Percentiles rank a stretch among this genome's conserved stretches.
Evolutionary conservation across 2,113 vertebrate genomes (phyloP).

Genomic region (Rhinolophus sinicus): DNA sequence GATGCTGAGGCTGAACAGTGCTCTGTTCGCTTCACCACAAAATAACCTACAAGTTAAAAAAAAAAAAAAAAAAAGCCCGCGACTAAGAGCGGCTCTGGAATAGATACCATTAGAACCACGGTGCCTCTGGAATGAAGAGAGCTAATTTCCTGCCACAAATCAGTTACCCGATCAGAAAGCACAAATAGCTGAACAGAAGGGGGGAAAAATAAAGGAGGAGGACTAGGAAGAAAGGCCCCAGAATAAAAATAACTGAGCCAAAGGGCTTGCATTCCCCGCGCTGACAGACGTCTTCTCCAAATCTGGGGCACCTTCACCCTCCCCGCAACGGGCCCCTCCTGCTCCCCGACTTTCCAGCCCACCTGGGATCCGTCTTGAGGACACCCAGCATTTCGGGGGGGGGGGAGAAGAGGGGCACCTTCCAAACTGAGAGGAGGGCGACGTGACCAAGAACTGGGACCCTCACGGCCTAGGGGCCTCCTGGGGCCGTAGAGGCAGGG

Average conservation of each 20-base stretch:
- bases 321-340: not conserved
- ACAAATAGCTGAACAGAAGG: constrained; percentile 75
- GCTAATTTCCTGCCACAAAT: constrained; percentile 72
- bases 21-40: constrained; percentile 61
- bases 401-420: not conserved
- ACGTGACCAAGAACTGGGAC: not conserved
- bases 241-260: constrained; percentile 66
- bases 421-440: not conserved
- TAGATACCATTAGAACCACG: constrained; percentile 52
- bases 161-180: constrained; percentile 74
- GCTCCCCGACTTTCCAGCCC: constrained; percentile 42
- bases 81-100: constrained; percentile 41
- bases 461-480: not conserved
- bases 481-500: not conserved
- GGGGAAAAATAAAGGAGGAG: constrained; percentile 47
- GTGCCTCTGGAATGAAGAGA: constrained; percentile 59
- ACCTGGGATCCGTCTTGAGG: not conserved
- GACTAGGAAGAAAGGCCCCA: constrained; percentile 46
- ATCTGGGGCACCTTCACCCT: not conserved
- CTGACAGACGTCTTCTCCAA: constrained; percentile 43
- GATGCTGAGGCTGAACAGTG: constrained; percentile 35
- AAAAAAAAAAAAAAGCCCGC: not conserved
- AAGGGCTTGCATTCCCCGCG: constrained; percentile 12
- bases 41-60: constrained; percentile 65
- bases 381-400: not conserved